A percentile compares a stretch with the other conserved stretches of the same genome.
Conservation (phyloP, 2,888 invertebrate species). For the Polyploca ridens region DNA sequence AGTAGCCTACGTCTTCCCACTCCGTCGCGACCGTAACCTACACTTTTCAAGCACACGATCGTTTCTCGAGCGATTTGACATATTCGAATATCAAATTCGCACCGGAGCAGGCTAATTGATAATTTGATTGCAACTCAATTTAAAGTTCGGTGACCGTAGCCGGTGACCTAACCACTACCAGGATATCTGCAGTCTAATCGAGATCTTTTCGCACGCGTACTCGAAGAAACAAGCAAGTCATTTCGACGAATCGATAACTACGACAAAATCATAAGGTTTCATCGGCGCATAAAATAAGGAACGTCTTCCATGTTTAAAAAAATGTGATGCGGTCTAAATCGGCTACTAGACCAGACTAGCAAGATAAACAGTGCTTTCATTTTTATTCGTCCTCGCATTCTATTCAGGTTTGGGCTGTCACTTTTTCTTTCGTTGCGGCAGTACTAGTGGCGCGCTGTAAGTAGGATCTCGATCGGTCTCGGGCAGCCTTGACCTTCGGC, state of each 20-base stretch:
- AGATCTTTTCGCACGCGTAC: conserved; percentile 63
- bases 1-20: conserved; percentile 55
- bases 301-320: conserved; percentile 22
- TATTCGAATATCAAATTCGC: conserved; percentile 41
- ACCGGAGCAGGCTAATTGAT: conserved; percentile 48
- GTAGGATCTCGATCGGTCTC: conserved; percentile 65
- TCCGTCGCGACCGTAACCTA: conserved; percentile 49
- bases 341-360: conserved; percentile 44
- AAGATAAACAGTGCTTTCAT: conserved; percentile 74
- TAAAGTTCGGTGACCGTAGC: conserved; percentile 55
- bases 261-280: conserved; percentile 40
- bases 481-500: conserved; percentile 80
- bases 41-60: conserved; percentile 38
- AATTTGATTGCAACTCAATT: conserved; percentile 44
- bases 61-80: conserved; percentile 50
- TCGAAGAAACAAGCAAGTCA: conserved; percentile 51
- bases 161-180: conserved; percentile 55
- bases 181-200: conserved; percentile 54
- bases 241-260: conserved; percentile 46
- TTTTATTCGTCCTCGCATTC: conserved; percentile 82
- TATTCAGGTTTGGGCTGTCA: conserved; percentile 82
- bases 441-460: conserved; percentile 45
- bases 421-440: conserved; percentile 80
- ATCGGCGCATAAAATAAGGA: conserved; percentile 16
- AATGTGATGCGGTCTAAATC: conserved; percentile 14